Percentiles rank a stretch among this genome's conserved stretches.
phyloP scores from a whole-genome alignment of 2,113 vertebrate species.

The Rhabdornis inornatus region DNA sequence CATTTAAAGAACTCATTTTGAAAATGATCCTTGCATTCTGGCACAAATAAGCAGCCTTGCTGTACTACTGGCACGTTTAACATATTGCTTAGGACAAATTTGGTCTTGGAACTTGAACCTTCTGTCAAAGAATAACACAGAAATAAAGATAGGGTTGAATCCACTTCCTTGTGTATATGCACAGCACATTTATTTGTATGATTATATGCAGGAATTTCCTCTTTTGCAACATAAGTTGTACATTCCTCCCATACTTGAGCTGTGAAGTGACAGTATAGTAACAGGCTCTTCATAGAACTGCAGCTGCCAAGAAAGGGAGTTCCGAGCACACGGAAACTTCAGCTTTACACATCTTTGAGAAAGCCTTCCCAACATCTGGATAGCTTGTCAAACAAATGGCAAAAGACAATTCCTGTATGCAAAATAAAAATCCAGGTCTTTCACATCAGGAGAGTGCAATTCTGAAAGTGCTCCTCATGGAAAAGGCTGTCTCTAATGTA shows the following conservation, averaged over 20 bases:
- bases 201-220: neutral
- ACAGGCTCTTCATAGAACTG: neutral
- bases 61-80: neutral
- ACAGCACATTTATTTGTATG: neutral
- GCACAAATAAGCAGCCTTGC: neutral
- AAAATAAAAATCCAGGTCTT: neutral
- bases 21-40: neutral
- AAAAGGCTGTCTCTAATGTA: neutral
- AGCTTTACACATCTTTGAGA: neutral
- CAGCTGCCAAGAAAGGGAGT: neutral
- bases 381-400: neutral
- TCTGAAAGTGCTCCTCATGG: neutral
- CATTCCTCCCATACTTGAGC: neutral
- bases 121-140: neutral
- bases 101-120: neutral
- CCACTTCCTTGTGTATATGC: neutral
- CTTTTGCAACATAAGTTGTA: neutral
- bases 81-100: neutral
- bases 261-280: neutral
- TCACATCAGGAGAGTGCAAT: neutral
- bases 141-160: neutral
- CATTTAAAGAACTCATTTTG: neutral
- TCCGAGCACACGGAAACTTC: neutral
- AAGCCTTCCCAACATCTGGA: neutral
- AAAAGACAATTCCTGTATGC: neutral